These are phyloP conservation scores for Neodiprion pinetum DNA, from an alignment of 1,140 invertebrate species.

Conservation along the genomic window DNA sequence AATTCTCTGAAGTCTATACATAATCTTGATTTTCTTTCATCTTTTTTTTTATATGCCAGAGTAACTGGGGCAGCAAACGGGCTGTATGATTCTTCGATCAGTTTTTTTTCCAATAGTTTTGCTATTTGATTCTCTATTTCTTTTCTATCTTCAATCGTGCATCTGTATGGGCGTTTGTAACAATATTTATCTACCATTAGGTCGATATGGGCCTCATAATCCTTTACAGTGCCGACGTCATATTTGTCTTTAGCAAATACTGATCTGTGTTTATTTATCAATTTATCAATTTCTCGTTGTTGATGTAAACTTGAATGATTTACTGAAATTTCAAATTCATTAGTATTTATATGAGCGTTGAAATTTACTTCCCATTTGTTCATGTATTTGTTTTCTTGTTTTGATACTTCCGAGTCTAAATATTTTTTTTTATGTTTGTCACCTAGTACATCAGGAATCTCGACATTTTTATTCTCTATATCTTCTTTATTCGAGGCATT, in stretches of 20 bases:
- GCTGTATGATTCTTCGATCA: constrained; percentile 27
- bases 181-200: constrained; percentile 23
- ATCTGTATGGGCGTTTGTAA: constrained; percentile 21
- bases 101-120: constrained; percentile 25
- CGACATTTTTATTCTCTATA: not conserved
- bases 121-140: constrained; percentile 28
- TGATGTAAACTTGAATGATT: constrained; percentile 37
- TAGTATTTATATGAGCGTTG: constrained; percentile 40
- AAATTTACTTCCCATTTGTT: constrained; percentile 30
- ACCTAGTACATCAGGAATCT: too few species aligned
- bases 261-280: constrained; percentile 21
- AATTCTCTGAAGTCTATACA: constrained; percentile 30
- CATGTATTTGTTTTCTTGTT: not conserved
- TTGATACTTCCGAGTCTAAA: too few species aligned
- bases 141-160: constrained; percentile 20
- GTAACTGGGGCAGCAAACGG: constrained; percentile 28
- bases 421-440: not conserved
- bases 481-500: not conserved
- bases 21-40: constrained; percentile 23
- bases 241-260: constrained; percentile 30
- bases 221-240: constrained; percentile 29
- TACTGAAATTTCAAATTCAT: constrained; percentile 33
- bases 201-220: constrained; percentile 34
- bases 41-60: constrained; percentile 26
- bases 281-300: constrained; percentile 18